Evolutionary conservation across 1,140 invertebrate genomes (phyloP).

Genomic region (Pectinophora gossypiella): DNA sequence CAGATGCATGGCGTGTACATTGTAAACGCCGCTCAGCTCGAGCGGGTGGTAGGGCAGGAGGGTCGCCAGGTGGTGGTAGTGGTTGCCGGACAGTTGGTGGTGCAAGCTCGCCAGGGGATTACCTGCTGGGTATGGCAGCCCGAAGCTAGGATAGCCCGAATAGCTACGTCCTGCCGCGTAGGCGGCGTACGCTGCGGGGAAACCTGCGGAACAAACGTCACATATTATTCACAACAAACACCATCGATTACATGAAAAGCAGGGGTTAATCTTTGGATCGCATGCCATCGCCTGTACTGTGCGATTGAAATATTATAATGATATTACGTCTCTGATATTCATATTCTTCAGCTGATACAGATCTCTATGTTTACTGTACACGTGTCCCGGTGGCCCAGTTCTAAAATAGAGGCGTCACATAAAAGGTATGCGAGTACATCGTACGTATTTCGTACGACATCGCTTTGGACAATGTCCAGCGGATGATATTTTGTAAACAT

Average conservation of each 20-base stretch:
- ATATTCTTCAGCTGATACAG: slow-evolving; percentile 29
- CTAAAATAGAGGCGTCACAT: slow-evolving; percentile 56
- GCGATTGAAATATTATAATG: slow-evolving; percentile 17
- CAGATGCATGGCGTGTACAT: slow-evolving; percentile 88
- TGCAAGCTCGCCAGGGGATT: slow-evolving; percentile 85
- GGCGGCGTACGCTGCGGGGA: slow-evolving; percentile 94
- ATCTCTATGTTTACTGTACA: slow-evolving; percentile 35
- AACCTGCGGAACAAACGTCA: slow-evolving; percentile 83
- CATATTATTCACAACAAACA: slow-evolving; percentile 28
- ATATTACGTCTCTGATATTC: slow-evolving; percentile 21
- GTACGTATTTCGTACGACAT: slow-evolving; percentile 43
- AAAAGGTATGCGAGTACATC: slow-evolving; percentile 49
- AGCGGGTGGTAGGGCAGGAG: slow-evolving; percentile 80
- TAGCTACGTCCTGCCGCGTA: slow-evolving; percentile 95
- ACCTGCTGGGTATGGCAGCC: slow-evolving; percentile 97
- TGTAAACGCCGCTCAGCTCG: slow-evolving; percentile 79
- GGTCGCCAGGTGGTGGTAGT: slow-evolving; percentile 79
- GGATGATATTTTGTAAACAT: slow-evolving; percentile 57
- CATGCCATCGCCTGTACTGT: slow-evolving; percentile 29
- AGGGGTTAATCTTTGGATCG: slow-evolving; percentile 29
- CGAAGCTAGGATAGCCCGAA: slow-evolving; percentile 97
- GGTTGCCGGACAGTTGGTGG: slow-evolving; percentile 80
- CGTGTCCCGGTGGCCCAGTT: slow-evolving; percentile 50
- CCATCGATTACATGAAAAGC: slow-evolving; percentile 18
- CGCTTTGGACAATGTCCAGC: slow-evolving; percentile 62